Percentiles rank a stretch among this genome's conserved stretches.
Conservation (phyloP, 2,888 invertebrate species). For the Lagria hirta region DNA sequence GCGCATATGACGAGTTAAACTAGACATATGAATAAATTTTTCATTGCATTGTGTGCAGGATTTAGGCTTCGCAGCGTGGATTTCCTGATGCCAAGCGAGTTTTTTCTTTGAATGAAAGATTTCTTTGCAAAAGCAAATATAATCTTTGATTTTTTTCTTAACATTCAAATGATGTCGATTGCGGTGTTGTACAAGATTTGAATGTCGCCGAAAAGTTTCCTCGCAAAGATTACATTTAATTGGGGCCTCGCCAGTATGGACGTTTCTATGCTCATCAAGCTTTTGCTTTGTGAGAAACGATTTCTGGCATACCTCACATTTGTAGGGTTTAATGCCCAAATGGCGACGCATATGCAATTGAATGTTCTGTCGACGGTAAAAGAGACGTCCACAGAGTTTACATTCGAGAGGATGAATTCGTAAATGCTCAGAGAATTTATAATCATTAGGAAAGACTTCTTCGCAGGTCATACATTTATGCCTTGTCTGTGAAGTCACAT, state of each 20-base stretch:
- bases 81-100: slow-evolving; percentile 81
- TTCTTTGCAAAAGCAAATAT: slow-evolving; percentile 66
- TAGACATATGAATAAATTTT: slow-evolving; percentile 82
- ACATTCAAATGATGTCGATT: slow-evolving; percentile 75
- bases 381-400: slow-evolving; percentile 78
- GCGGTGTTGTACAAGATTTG: slow-evolving; percentile 82
- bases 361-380: slow-evolving; percentile 69
- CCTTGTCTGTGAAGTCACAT: slow-evolving; percentile 49
- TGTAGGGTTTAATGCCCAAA: slow-evolving; percentile 66
- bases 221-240: slow-evolving; percentile 79
- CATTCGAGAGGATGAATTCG: slow-evolving; percentile 82
- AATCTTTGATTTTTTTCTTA: slow-evolving; percentile 65
- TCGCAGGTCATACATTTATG: slow-evolving; percentile 64
- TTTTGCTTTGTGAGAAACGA: slow-evolving; percentile 81
- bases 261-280: slow-evolving; percentile 77
- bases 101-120: slow-evolving; percentile 82
- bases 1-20: slow-evolving; percentile 80
- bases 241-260: slow-evolving; percentile 79
- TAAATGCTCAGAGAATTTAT: slow-evolving; percentile 71
- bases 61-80: slow-evolving; percentile 79
- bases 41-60: slow-evolving; percentile 84
- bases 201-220: slow-evolving; percentile 78
- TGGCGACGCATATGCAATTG: slow-evolving; percentile 79
- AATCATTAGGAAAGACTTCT: slow-evolving; percentile 68
- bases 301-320: slow-evolving; percentile 79